Conservation (phyloP, 2,888 invertebrate genomes). For the Vannuccia rotundouncinata region DNA sequence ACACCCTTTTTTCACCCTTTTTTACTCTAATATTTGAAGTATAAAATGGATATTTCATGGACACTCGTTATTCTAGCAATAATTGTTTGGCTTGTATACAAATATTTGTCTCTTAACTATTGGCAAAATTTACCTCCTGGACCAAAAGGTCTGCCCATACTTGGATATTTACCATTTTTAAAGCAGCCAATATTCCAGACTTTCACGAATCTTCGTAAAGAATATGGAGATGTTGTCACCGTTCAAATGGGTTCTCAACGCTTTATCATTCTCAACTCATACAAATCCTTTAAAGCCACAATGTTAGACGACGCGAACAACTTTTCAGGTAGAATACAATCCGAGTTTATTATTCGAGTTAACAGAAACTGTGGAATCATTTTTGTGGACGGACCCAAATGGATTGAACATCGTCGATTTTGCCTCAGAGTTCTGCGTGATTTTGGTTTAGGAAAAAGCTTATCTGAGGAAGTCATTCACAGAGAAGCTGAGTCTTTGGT, state of each 20-base stretch:
- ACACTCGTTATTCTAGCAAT: too few relatives aligned
- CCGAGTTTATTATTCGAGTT: background rate
- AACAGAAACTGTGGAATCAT: conserved; percentile 31
- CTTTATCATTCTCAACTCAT: conserved; percentile 18
- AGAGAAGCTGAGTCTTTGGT: background rate
- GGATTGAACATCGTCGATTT: conserved; percentile 38
- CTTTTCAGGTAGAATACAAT: conserved; percentile 32
- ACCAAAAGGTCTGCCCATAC: conserved; percentile 25
- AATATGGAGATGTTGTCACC: conserved; percentile 1
- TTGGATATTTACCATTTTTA: conserved; percentile 12
- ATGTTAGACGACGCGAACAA: conserved; percentile 28
- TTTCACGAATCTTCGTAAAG: background rate
- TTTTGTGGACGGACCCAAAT: conserved; percentile 25
- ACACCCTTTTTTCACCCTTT: too few relatives aligned
- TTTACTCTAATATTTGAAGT: too few relatives aligned
- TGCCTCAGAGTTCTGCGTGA: conserved; percentile 34
- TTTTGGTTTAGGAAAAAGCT: conserved; percentile 29
- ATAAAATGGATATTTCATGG: too few relatives aligned
- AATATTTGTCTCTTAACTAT: too few relatives aligned
- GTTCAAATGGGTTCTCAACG: conserved; percentile 16
- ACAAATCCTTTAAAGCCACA: background rate
- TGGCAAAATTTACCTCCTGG: background rate
- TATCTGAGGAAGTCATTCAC: conserved; percentile 33
- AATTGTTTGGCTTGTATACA: too few relatives aligned
- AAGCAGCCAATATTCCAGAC: background rate